phyloP scores from a whole-genome alignment of 2,113 vertebrate species.

The Agapornis roseicollis region DNA sequence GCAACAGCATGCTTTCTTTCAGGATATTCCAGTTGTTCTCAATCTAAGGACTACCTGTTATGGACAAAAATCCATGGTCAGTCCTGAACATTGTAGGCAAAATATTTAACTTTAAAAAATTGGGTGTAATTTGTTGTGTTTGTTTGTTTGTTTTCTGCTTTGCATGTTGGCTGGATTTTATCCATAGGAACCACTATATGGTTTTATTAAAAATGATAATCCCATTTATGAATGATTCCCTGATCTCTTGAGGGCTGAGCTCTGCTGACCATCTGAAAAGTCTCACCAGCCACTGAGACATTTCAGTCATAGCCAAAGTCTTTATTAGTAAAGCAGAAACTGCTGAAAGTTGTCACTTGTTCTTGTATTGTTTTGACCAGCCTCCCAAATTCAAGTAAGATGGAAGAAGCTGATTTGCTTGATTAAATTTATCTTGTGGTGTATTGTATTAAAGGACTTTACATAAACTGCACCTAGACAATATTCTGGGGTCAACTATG shows the following conservation, averaged over 20 bases:
- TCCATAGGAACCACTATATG: not conserved
- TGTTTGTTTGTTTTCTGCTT: not conserved
- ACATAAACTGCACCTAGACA: not conserved
- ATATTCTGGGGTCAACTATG: not conserved
- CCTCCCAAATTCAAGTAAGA: not conserved
- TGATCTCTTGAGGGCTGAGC: not conserved
- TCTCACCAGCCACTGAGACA: not conserved
- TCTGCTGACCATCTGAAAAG: not conserved
- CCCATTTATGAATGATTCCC: not conserved
- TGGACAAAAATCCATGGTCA: not conserved
- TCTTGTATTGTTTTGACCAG: not conserved
- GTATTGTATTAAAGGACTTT: rapidly evolving
- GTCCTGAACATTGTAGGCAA: not conserved
- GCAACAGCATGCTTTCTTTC: not conserved
- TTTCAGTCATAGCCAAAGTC: not conserved
- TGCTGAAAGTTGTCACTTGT: not conserved
- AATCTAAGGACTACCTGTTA: not conserved
- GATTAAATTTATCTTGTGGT: not conserved
- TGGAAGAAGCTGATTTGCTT: not conserved
- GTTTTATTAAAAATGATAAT: not conserved
- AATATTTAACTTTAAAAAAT: not conserved
- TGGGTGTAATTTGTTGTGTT: not conserved
- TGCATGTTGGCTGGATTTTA: not conserved
- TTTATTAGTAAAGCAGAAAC: not conserved
- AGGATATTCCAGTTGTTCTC: not conserved